Evolutionary conservation across 1,140 invertebrate species (phyloP).

Genomic region (Riptortus pedestris): DNA sequence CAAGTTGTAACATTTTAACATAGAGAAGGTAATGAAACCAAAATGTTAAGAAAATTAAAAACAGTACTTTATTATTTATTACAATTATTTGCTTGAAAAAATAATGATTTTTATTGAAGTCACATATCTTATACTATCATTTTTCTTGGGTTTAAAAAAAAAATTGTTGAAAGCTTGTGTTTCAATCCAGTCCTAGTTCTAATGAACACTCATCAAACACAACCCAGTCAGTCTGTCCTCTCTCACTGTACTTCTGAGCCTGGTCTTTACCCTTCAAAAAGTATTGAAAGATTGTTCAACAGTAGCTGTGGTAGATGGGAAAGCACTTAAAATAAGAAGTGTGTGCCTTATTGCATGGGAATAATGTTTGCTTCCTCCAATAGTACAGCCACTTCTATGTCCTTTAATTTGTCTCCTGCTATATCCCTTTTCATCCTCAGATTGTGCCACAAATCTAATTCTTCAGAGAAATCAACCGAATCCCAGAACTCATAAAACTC

Average conservation of each 20-base stretch:
- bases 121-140: neutral
- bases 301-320: neutral
- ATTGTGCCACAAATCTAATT: neutral
- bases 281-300: too few species aligned
- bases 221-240: constrained; percentile 26
- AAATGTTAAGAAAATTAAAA: neutral
- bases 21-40: neutral
- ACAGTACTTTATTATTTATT: neutral
- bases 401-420: constrained; percentile 21
- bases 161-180: neutral
- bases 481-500: too few species aligned
- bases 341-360: neutral
- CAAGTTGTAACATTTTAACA: neutral
- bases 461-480: neutral
- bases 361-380: constrained; percentile 13
- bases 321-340: neutral
- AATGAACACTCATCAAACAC: constrained; percentile 22
- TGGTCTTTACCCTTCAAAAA: constrained; percentile 27
- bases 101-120: neutral
- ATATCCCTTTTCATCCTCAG: neutral
- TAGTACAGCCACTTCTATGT: constrained; percentile 23
- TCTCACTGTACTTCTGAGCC: constrained; percentile 24
- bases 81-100: neutral
- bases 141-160: neutral
- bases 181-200: neutral